phyloP scores from a whole-genome alignment of 1,140 invertebrate species.

The Eumaeus atala region DNA sequence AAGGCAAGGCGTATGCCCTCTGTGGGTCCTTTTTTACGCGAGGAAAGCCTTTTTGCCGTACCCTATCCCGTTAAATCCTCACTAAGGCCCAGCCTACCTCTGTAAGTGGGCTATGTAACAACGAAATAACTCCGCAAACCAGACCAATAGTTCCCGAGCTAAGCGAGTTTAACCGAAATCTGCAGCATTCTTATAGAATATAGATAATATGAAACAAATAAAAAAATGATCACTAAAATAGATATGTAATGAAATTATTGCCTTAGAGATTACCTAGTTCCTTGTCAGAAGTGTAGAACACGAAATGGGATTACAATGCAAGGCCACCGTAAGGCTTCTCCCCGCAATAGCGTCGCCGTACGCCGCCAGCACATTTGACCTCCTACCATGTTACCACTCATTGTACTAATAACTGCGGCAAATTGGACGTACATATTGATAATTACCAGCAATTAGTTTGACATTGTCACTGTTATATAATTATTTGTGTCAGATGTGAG shows the following conservation, averaged over 20 bases:
- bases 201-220: too few species aligned
- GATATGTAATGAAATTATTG: constrained; percentile 7
- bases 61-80: too few species aligned
- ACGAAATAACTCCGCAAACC: too few species aligned
- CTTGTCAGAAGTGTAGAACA: not conserved
- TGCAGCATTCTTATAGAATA: too few species aligned
- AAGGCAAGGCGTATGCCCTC: too few species aligned
- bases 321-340: constrained; percentile 51
- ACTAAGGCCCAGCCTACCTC: too few species aligned
- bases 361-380: constrained; percentile 28
- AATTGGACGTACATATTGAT: constrained; percentile 2
- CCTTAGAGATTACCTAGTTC: constrained; percentile 2
- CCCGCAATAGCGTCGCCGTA: constrained; percentile 20
- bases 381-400: constrained; percentile 23
- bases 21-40: too few species aligned
- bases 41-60: too few species aligned
- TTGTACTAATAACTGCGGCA: constrained; percentile 6
- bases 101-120: too few species aligned
- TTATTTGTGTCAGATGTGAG: too few species aligned
- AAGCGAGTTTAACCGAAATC: too few species aligned
- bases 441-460: constrained; percentile 3
- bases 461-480: not conserved
- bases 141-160: too few species aligned
- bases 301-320: constrained; percentile 49
- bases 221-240: not conserved